Evolutionary conservation across 2,113 vertebrate genomes (phyloP).

Genomic region (Oophaga pumilio): DNA sequence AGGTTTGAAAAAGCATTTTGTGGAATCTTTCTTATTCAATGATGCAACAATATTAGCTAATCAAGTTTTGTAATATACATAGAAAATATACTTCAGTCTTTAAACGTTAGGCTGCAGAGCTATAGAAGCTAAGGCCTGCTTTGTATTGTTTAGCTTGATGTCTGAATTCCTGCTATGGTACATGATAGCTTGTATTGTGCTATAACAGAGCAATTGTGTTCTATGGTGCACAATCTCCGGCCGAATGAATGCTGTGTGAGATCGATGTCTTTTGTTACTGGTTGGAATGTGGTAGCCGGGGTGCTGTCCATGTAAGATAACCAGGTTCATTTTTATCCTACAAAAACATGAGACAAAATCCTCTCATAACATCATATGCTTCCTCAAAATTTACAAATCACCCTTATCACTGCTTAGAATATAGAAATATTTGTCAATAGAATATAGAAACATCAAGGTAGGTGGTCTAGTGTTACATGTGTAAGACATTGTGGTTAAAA

Average conservation of each 20-base stretch:
- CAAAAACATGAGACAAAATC: conserved; percentile 27
- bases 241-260: conserved; percentile 23
- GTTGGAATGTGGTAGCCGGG: conserved; percentile 12
- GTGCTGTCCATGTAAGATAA: conserved; percentile 44
- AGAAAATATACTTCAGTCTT: background rate
- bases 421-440: conserved; percentile 24
- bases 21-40: too few species aligned
- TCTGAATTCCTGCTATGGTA: background rate
- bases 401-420: conserved; percentile 42
- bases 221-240: background rate
- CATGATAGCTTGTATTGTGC: conserved; percentile 35
- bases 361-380: background rate
- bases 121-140: background rate
- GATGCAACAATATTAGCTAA: background rate
- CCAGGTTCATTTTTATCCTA: conserved; percentile 20
- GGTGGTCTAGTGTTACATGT: background rate
- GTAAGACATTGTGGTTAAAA: background rate
- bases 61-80: background rate
- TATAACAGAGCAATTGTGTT: conserved; percentile 2
- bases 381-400: conserved; percentile 14
- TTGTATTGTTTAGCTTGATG: background rate
- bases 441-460: background rate
- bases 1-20: too few species aligned
- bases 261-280: conserved; percentile 29
- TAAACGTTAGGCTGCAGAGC: background rate